Conservation (phyloP, 2,113 vertebrate species). For the Neotoma lepida region DNA sequence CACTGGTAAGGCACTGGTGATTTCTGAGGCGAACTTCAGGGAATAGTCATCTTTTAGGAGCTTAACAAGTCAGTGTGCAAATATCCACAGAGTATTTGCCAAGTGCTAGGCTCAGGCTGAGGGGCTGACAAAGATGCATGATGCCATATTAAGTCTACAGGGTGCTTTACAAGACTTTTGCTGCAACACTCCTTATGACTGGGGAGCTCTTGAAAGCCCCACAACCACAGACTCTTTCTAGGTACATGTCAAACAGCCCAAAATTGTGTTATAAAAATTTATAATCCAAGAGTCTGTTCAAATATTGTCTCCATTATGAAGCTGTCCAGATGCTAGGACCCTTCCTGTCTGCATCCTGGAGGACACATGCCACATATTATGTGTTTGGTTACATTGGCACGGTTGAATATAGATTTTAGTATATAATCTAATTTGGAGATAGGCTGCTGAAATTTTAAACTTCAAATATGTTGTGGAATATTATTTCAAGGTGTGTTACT, state of each 20-base stretch:
- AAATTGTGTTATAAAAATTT: background rate
- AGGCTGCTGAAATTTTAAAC: background rate
- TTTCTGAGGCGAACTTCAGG: slow-evolving; percentile 11
- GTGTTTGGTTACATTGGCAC: background rate
- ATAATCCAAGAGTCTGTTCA: background rate
- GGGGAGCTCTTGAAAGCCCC: background rate
- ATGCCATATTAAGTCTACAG: background rate
- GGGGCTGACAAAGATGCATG: background rate
- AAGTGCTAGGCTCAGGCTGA: background rate
- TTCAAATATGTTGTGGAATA: background rate
- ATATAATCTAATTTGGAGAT: background rate
- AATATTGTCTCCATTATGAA: background rate
- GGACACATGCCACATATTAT: background rate
- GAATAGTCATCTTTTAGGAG: slow-evolving; percentile 27
- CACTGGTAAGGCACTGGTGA: background rate
- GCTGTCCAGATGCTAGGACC: background rate
- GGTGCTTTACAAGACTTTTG: background rate
- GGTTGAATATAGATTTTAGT: background rate
- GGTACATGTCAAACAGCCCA: background rate
- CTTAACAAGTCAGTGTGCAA: slow-evolving; percentile 56
- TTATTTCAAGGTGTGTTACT: no score
- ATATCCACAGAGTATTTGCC: slow-evolving; percentile 31
- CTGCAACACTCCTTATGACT: background rate
- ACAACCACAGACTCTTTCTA: background rate
- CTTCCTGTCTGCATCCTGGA: background rate